Evolutionary conservation across 2,797 vertebrate genomes (phyloP).

Genomic region (Sebastes paucispinis): DNA sequence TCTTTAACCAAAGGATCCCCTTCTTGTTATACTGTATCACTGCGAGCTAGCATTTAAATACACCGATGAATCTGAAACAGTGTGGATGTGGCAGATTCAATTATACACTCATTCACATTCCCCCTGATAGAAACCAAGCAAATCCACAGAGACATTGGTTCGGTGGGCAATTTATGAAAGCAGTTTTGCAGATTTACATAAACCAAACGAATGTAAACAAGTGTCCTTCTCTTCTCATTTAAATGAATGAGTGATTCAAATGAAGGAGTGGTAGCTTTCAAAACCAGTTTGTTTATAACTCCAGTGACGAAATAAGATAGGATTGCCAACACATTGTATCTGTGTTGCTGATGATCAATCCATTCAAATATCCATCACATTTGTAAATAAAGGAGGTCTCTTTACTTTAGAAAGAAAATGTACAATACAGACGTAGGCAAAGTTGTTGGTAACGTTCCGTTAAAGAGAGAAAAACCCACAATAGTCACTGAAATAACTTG

Average conservation of each 20-base stretch:
- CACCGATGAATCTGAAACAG: slow-evolving; percentile 64
- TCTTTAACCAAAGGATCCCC: slow-evolving; percentile 57
- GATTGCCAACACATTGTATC: neutral
- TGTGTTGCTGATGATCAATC: neutral
- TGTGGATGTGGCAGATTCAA: slow-evolving; percentile 59
- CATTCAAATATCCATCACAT: slow-evolving; percentile 10
- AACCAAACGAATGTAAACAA: slow-evolving; percentile 62
- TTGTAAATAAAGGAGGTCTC: neutral
- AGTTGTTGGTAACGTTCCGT: no score
- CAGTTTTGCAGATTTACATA: slow-evolving; percentile 62
- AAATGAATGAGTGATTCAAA: slow-evolving; percentile 46
- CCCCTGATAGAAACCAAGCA: slow-evolving; percentile 55
- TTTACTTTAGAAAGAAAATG: neutral
- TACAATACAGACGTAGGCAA: no score
- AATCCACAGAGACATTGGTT: slow-evolving; percentile 45
- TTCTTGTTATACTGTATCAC: slow-evolving; percentile 54
- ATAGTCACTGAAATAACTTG: no score
- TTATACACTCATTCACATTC: slow-evolving; percentile 59
- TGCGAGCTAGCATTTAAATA: slow-evolving; percentile 58
- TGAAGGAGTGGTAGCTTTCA: slow-evolving; percentile 12
- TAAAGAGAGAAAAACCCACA: no score
- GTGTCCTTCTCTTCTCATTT: slow-evolving; percentile 40
- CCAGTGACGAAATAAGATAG: neutral
- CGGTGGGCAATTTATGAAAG: slow-evolving; percentile 57
- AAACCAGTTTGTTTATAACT: slow-evolving; percentile 8